Evolutionary conservation across 2,797 vertebrate species (phyloP).

Genomic region (Anguilla megastoma): DNA sequence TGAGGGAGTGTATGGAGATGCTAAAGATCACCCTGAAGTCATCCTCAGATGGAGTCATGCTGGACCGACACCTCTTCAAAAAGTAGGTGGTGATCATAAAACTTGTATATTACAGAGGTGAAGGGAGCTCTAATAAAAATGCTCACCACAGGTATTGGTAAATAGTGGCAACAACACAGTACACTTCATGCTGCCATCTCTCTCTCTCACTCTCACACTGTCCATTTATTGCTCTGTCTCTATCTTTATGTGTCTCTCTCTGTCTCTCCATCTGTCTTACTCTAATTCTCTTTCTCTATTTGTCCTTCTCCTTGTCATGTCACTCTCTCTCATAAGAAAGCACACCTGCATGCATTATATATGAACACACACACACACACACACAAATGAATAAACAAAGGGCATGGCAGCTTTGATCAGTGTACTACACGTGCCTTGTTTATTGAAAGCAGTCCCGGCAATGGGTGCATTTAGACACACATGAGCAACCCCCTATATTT

Average conservation of each 20-base stretch:
- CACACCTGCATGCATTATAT: not conserved
- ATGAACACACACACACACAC: not conserved
- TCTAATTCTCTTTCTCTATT: not conserved
- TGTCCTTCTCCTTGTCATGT: not conserved
- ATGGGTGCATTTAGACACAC: not conserved
- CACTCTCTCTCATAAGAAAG: not conserved
- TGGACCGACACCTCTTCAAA: conserved; percentile 95
- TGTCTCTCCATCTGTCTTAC: not conserved
- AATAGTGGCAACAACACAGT: not conserved
- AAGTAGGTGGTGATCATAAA: conserved; percentile 74
- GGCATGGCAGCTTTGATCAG: conserved; percentile 3
- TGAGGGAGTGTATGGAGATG: conserved; percentile 98
- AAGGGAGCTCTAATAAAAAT: not conserved
- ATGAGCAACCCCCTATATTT: conserved; percentile 15
- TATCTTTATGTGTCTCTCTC: not conserved
- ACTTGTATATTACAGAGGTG: not conserved
- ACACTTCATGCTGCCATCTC: too few species aligned
- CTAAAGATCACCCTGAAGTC: conserved; percentile 89
- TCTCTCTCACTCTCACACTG: too few species aligned
- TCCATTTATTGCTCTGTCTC: not conserved
- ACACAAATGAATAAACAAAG: not conserved
- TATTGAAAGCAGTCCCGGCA: not conserved
- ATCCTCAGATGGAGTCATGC: conserved; percentile 89
- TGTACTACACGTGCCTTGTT: conserved; percentile 7
- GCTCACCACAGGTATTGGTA: not conserved